Conservation (phyloP, 1,140 invertebrate genomes). For the Telenomus remus region DNA sequence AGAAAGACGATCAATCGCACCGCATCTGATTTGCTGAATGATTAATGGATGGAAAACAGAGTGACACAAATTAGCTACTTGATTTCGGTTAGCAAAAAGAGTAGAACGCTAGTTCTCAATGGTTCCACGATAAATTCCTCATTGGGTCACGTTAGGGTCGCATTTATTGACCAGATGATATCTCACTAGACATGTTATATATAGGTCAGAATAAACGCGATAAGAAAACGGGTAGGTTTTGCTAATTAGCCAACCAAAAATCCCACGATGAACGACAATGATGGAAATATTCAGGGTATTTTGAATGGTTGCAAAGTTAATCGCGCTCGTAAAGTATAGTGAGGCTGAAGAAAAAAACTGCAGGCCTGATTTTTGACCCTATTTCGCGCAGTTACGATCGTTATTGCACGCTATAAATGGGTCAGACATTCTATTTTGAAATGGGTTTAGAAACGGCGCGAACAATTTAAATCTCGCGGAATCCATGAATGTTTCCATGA, state of each 20-base stretch:
- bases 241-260: slow-evolving; percentile 15
- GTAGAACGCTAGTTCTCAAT: slow-evolving; percentile 3
- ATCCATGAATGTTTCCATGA: slow-evolving; percentile 1
- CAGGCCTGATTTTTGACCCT: slow-evolving; percentile 9
- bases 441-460: neutral
- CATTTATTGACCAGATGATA: slow-evolving; percentile 33
- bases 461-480: too few relatives aligned
- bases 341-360: too few relatives aligned
- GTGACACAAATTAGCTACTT: neutral
- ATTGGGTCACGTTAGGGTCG: slow-evolving; percentile 31
- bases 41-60: too few relatives aligned
- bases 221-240: slow-evolving; percentile 16
- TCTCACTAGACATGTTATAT: slow-evolving; percentile 27
- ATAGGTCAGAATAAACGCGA: slow-evolving; percentile 32
- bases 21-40: too few relatives aligned
- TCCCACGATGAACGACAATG: neutral
- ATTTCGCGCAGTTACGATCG: slow-evolving; percentile 6
- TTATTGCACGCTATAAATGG: slow-evolving; percentile 6
- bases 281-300: too few relatives aligned
- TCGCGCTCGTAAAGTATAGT: too few relatives aligned
- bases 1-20: too few relatives aligned
- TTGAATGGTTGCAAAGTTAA: too few relatives aligned
- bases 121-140: slow-evolving; percentile 11
- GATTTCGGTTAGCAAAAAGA: too few relatives aligned
- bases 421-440: slow-evolving; percentile 7